Base-by-base conservation (phyloP, 1,140 invertebrate species). In the Drosophila auraria region DNA sequence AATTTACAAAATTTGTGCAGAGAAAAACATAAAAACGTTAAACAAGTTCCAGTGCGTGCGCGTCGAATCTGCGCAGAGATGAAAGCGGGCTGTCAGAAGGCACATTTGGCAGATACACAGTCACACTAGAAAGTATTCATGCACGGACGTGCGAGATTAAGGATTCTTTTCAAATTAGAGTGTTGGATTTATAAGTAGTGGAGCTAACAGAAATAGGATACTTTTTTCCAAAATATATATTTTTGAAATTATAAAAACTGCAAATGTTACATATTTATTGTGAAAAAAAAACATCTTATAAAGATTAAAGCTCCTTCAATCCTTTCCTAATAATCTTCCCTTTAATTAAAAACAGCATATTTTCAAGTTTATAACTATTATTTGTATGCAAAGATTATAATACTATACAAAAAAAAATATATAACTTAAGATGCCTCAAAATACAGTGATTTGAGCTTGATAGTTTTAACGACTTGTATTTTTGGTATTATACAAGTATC, bases 11-110 rank as follows among this genome's bases (percentile, higher is more conserved):
- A 36, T 38, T 60, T 57, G 75, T 78, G 75, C 75, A 78, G 75
- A 70, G 75, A 78, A 78, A 78, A 78, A 78, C 75, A 78, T 78
- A 78, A 70, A 78, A 78, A 78, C 74, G 74, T 78, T 78, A 70
- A 78, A 78, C 75, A 78, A 78, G 57, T 44, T 45, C 58, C 58
- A 62, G 75, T 62, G 75, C 71, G 73, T 75, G 51, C 50, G 75
- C 75, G 74, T 50, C 23, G 36, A 50, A 58, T 75, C 59, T 75
- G 71, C 72, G 72, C 71, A 75, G 59, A 45, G 63, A 69, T 69
- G 63, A 36, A 71, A 69, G 64, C 64, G 68, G 64, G 40, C 68
- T 71, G 68, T 71, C 68, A 71, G 15, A 47, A 69, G 11, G 33
- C 50, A 71, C 44, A 57, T 56, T 50, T 69, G 68, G 5, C 68